These are phyloP conservation scores for Corythornis madagascariensis DNA, from an alignment of 2,113 vertebrate species.

Conservation along the genomic window DNA sequence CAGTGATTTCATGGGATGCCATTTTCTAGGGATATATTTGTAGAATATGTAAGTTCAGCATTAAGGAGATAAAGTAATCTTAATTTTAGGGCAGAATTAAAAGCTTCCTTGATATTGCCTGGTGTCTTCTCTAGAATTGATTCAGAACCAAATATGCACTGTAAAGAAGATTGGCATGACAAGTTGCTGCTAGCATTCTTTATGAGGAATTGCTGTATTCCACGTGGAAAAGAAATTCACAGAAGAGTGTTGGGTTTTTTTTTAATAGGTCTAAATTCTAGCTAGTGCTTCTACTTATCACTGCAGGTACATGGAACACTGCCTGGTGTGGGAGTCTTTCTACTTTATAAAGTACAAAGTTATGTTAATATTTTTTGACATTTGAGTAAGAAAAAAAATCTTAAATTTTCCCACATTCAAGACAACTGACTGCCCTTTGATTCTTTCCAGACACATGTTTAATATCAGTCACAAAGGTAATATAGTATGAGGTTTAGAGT, in stretches of 20 bases:
- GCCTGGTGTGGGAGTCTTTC: slow-evolving; percentile 49
- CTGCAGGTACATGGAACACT: slow-evolving; percentile 66
- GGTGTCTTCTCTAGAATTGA: not conserved
- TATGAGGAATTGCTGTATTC: not conserved
- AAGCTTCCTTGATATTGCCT: slow-evolving; percentile 4
- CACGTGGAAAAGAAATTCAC: slow-evolving; percentile 31
- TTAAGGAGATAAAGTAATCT: not conserved
- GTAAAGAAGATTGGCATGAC: not conserved
- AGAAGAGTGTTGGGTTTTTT: not conserved
- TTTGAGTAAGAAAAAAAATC: slow-evolving; percentile 36
- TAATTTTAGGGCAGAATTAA: not conserved
- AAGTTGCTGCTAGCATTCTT: slow-evolving; percentile 11
- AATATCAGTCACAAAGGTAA: slow-evolving; percentile 3
- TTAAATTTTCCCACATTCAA: slow-evolving; percentile 30
- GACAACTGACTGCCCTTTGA: not conserved
- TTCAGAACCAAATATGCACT: not conserved
- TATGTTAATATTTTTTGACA: slow-evolving; percentile 64
- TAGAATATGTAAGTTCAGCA: not conserved
- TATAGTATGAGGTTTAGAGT: not conserved
- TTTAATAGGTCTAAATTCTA: not conserved
- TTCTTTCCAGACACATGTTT: slow-evolving; percentile 15
- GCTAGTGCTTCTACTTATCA: slow-evolving; percentile 39
- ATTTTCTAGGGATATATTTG: not conserved
- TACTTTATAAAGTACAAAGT: slow-evolving; percentile 48
- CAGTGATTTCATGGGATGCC: not conserved